phyloP scores from a whole-genome alignment of 2,113 vertebrate genomes.

The Callithrix jacchus region DNA sequence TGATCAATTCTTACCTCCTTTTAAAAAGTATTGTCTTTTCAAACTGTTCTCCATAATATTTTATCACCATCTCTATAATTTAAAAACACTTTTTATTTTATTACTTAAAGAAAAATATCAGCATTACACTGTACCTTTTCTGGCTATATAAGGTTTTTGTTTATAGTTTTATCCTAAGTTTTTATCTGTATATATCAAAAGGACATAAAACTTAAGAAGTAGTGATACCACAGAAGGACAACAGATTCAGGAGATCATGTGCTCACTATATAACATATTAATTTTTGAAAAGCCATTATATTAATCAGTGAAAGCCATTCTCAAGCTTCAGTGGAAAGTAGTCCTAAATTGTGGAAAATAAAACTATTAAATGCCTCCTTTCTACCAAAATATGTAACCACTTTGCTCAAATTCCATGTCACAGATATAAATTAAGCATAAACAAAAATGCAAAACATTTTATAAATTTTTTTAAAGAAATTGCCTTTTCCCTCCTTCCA shows the following conservation, averaged over 20 bases:
- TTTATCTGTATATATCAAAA: slow-evolving; percentile 11
- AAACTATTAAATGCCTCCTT: background rate
- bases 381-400: background rate
- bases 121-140: background rate
- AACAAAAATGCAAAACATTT: background rate
- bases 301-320: background rate
- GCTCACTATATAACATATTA: background rate
- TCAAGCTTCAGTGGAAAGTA: background rate
- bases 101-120: slow-evolving; percentile 8
- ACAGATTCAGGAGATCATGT: background rate
- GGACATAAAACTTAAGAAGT: background rate
- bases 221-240: background rate
- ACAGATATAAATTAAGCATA: slow-evolving; percentile 4
- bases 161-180: slow-evolving; percentile 2
- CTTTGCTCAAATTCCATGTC: background rate
- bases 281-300: slow-evolving; percentile 22
- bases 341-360: background rate
- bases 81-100: background rate
- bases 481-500: background rate
- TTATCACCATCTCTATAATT: background rate
- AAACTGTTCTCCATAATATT: slow-evolving; percentile 5
- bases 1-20: background rate
- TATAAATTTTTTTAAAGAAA: background rate
- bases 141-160: background rate
- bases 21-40: background rate